Base-by-base conservation (phyloP, 1,140 invertebrate genomes). In the Adoxophyes honmai region DNA sequence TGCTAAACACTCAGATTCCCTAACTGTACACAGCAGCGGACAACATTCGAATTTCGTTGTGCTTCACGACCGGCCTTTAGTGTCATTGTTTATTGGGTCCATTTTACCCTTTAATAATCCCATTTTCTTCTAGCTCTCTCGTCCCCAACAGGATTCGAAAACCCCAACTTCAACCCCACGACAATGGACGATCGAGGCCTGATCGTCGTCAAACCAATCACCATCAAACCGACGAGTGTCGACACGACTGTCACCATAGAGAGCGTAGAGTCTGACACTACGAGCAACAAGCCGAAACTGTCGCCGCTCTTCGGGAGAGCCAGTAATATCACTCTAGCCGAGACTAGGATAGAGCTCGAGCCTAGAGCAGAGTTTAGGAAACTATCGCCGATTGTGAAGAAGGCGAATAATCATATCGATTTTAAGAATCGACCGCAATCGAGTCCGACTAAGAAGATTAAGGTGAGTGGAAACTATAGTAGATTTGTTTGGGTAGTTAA, bases 61-160 rank as follows among this genome's bases (percentile, higher is more conserved):
- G n/a, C n/a, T n/a, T n/a, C n/a, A n/a, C n/a, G n/a, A n/a, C n/a
- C n/a, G n/a, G n/a, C n/a, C n/a, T n/a, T n/a, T n/a, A n/a, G n/a
- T n/a, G n/a, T n/a, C n/a, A n/a, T n/a, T n/a, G n/a, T n/a, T n/a
- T n/a, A n/a, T n/a, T n/a, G n/a, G n/a, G n/a, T n/a, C n/a, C n/a
- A n/a, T n/a, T n/a, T n/a, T n/a, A n/a, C n/a, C n/a, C n/a, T n/a
- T n/a, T n/a, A 28, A 28, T 28, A 6, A 28, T 28, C 21, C 2
- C 6, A 28, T 28, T 28, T 28, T 28, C 21, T 28, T 28, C 21
- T 28, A 28, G 21, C 21, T 2, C 6, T 81, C 42, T 74, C 70
- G 0, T 78, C 75, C 0, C 78, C 82, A 57, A 85, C 85, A 0
- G 85, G 85, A n/a, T 88, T 88, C 13, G 85, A 86, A 51, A 88